A percentile compares a stretch with the other conserved stretches of the same genome.
These are phyloP conservation scores for Agrochola litura DNA, from an alignment of 2,888 invertebrate genomes.

Conservation along the genomic window DNA sequence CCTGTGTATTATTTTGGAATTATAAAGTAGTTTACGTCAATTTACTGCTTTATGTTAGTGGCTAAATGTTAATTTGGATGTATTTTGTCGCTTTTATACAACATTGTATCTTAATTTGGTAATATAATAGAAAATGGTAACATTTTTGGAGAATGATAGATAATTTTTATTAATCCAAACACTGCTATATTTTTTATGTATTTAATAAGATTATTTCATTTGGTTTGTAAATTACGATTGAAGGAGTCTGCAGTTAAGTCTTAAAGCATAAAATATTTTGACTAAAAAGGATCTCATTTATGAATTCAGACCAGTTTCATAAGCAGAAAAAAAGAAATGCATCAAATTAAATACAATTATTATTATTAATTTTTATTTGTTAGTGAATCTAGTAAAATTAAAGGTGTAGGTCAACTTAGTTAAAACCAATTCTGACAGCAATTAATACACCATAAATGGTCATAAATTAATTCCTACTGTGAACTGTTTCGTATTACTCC, in stretches of 20 bases:
- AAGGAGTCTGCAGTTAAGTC: too few relatives aligned
- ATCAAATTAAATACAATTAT: slow-evolving; percentile 1
- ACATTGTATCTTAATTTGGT: background rate
- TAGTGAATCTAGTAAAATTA: background rate
- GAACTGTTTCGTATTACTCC: slow-evolving; percentile 1
- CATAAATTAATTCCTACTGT: slow-evolving; percentile 24
- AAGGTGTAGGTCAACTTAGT: background rate
- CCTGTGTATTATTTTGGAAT: slow-evolving; percentile 37
- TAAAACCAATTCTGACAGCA: background rate
- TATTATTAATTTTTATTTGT: background rate
- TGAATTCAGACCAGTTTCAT: background rate
- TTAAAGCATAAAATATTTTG: background rate
- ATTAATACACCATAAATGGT: background rate
- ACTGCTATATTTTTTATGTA: too few relatives aligned
- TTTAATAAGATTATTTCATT: too few relatives aligned
- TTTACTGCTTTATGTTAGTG: slow-evolving; percentile 6
- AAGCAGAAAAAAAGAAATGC: background rate
- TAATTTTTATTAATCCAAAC: too few relatives aligned
- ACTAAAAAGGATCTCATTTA: background rate
- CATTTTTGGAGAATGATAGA: too few relatives aligned
- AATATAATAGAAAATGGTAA: too few relatives aligned
- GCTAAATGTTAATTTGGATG: background rate
- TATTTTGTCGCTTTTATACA: background rate
- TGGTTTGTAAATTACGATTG: too few relatives aligned
- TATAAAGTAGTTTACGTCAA: slow-evolving; percentile 24